These are phyloP conservation scores for Glyptemys insculpta DNA, from an alignment of 2,797 vertebrate species.

Conservation along the genomic window DNA sequence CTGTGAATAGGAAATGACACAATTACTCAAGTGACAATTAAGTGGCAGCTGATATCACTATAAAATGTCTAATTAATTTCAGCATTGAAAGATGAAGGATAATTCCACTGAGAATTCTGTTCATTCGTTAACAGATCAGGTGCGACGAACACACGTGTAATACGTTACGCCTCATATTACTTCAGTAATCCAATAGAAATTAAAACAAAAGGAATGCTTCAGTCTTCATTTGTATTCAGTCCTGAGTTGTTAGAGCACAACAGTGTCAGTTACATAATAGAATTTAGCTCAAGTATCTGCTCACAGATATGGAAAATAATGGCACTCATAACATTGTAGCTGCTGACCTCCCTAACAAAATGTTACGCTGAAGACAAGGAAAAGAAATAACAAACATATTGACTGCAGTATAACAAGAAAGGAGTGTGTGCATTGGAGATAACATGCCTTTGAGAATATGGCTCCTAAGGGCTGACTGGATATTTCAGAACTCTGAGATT, in stretches of 20 bases:
- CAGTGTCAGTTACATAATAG: slow-evolving; percentile 17
- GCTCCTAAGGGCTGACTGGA: fast-evolving
- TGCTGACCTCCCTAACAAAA: not conserved
- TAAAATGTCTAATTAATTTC: not conserved
- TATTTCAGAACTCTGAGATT: not conserved
- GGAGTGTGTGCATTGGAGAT: not conserved
- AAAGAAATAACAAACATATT: not conserved
- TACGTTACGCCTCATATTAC: not conserved
- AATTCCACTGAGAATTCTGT: slow-evolving; percentile 35
- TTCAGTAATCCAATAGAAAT: not conserved
- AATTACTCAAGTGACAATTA: slow-evolving; percentile 28
- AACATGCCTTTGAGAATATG: not conserved
- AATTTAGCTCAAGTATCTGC: slow-evolving; percentile 27
- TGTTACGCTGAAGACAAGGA: not conserved
- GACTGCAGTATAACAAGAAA: not conserved
- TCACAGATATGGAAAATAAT: slow-evolving; percentile 25
- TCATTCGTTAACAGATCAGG: slow-evolving; percentile 32
- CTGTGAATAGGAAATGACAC: slow-evolving; percentile 21
- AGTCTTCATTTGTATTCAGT: not conserved
- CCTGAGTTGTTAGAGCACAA: not conserved
- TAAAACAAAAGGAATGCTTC: not conserved
- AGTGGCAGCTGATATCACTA: not conserved
- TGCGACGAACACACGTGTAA: slow-evolving; percentile 10
- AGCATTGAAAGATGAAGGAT: slow-evolving; percentile 35
- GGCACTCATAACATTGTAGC: not conserved